A percentile compares a stretch with the other conserved stretches of the same genome.
These are phyloP conservation scores for Merluccius polli DNA, from an alignment of 2,797 vertebrate genomes.

Conservation along the genomic window DNA sequence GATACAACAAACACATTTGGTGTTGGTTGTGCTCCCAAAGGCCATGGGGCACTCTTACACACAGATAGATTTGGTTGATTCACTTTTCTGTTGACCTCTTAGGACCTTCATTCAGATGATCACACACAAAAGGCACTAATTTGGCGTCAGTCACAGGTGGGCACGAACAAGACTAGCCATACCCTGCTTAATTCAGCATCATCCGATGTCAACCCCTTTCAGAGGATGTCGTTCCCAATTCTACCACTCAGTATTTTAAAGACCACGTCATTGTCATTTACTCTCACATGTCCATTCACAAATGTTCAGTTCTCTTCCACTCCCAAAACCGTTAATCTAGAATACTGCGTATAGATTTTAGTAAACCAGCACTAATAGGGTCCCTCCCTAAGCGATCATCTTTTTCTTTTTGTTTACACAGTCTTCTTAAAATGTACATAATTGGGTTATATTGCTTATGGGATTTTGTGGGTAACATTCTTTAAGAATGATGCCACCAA, in stretches of 20 bases:
- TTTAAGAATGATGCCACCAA: constrained; percentile 36
- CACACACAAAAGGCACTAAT: constrained; percentile 79
- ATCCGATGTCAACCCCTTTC: constrained; percentile 57
- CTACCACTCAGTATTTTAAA: constrained; percentile 41
- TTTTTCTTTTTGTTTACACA: constrained; percentile 38
- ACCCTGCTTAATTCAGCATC: constrained; percentile 57
- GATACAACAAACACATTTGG: constrained; percentile 53
- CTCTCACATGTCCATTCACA: constrained; percentile 40
- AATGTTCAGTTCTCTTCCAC: constrained; percentile 33
- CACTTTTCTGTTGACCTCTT: constrained; percentile 56
- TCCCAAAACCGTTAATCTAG: constrained; percentile 37
- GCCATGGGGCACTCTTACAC: constrained; percentile 67
- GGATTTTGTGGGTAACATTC: constrained; percentile 56
- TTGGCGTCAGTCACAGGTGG: constrained; percentile 66
- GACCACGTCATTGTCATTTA: constrained; percentile 39
- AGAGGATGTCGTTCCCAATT: constrained; percentile 53
- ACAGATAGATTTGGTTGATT: constrained; percentile 68
- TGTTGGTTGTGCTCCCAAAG: constrained; percentile 52
- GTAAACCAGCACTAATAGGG: constrained; percentile 74
- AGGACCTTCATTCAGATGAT: constrained; percentile 62
- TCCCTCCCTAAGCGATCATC: constrained; percentile 46
- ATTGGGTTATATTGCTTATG: constrained; percentile 66
- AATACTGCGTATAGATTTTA: constrained; percentile 59
- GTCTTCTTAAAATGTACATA: constrained; percentile 53
- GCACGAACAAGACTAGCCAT: constrained; percentile 60